Percentiles rank a stretch among this genome's conserved stretches.
Evolutionary conservation across 2,888 invertebrate genomes (phyloP).

Genomic region (Belgica antarctica): DNA sequence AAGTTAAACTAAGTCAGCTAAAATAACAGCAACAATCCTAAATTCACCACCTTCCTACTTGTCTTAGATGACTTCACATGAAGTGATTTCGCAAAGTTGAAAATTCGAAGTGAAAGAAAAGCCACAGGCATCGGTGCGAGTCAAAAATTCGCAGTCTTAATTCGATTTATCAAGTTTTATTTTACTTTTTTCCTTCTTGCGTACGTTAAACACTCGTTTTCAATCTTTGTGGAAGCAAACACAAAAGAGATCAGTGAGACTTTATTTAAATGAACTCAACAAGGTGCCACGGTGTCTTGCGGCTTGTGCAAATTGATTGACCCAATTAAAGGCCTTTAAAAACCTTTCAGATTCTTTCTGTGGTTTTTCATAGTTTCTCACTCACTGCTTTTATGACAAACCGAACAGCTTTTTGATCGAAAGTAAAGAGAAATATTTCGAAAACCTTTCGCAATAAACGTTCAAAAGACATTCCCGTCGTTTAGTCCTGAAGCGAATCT

Average conservation of each 20-base stretch:
- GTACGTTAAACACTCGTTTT: neutral
- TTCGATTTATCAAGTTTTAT: neutral
- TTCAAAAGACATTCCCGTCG: neutral
- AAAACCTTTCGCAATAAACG: too few relatives aligned
- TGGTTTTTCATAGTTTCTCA: neutral
- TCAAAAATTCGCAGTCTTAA: neutral
- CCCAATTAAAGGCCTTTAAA: conserved; percentile 34
- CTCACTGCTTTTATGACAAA: neutral
- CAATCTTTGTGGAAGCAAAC: neutral
- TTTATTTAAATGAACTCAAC: neutral
- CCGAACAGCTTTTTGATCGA: neutral
- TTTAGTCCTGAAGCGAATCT: neutral
- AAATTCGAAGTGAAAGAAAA: neutral
- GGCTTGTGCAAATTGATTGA: conserved; percentile 32
- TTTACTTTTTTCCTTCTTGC: too few relatives aligned
- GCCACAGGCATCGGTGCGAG: neutral
- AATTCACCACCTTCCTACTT: too few relatives aligned
- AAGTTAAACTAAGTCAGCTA: too few relatives aligned
- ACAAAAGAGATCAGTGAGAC: neutral
- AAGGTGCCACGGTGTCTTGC: conserved; percentile 30
- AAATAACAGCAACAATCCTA: too few relatives aligned
- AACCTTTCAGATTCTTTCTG: neutral
- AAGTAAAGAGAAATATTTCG: neutral
- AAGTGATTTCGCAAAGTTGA: neutral
- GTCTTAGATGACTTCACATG: too few relatives aligned